phyloP scores from a whole-genome alignment of 2,888 invertebrate genomes.

The Timema podura region DNA sequence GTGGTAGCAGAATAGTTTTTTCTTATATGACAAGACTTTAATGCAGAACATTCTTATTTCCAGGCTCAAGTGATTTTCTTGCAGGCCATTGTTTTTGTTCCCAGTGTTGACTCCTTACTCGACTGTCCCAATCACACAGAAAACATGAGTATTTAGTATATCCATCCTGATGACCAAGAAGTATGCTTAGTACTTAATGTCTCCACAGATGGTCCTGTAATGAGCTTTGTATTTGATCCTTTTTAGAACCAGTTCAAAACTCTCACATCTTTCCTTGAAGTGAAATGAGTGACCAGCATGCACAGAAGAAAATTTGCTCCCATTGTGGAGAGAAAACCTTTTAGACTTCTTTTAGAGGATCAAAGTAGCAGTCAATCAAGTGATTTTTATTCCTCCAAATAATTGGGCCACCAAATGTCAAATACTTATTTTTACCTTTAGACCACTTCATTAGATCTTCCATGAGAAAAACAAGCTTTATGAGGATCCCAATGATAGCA shows the following conservation, averaged over 20 bases:
- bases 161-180: not conserved
- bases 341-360: conserved; percentile 20
- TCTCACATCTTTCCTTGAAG: conserved; percentile 15
- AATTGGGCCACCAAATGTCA: conserved; percentile 32
- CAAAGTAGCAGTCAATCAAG: conserved; percentile 31
- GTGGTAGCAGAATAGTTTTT: too few species aligned
- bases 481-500: conserved; percentile 33
- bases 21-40: not conserved
- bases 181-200: not conserved
- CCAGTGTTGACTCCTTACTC: conserved; percentile 11
- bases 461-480: conserved; percentile 31
- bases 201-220: not conserved
- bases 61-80: too few species aligned
- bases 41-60: conserved; percentile 3
- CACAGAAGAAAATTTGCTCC: conserved; percentile 5
- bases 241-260: conserved; percentile 1
- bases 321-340: conserved; percentile 16
- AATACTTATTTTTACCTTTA: conserved; percentile 29
- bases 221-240: not conserved
- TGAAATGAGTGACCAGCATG: not conserved
- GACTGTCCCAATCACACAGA: not conserved
- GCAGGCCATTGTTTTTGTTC: too few species aligned
- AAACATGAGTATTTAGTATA: conserved; percentile 3
- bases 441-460: conserved; percentile 32
- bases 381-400: conserved; percentile 35